Evolutionary conservation across 2,797 vertebrate genomes (phyloP).

Genomic region (Melanotaenia nigrans): DNA sequence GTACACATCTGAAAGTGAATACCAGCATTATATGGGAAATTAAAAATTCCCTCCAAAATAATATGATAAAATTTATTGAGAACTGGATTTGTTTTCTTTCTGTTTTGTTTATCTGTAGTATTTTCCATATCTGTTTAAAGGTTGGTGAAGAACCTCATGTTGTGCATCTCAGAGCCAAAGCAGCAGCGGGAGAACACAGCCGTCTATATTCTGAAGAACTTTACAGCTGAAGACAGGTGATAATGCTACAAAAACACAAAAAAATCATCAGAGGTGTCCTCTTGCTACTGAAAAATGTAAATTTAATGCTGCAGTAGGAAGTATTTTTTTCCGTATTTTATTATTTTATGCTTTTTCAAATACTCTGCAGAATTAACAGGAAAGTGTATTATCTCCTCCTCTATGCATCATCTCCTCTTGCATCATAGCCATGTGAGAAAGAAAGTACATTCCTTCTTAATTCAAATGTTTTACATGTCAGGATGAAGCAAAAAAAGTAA

Average conservation of each 20-base stretch:
- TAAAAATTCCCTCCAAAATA: conserved; percentile 8
- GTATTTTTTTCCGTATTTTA: background rate
- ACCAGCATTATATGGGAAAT: conserved; percentile 3
- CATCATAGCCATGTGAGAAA: conserved; percentile 12
- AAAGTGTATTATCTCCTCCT: too few relatives aligned
- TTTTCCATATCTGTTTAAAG: conserved; percentile 73
- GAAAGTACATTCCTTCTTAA: too few relatives aligned
- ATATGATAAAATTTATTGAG: background rate
- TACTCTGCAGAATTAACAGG: conserved; percentile 8
- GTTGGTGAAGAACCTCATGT: conserved; percentile 83
- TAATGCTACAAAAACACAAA: conserved; percentile 15
- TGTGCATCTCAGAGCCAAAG: conserved; percentile 70
- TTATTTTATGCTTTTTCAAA: conserved; percentile 21
- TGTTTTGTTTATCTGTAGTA: background rate
- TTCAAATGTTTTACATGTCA: too few relatives aligned
- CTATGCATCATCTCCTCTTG: conserved; percentile 3
- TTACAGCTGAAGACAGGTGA: conserved; percentile 86
- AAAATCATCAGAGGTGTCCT: conserved; percentile 5
- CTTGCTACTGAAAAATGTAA: background rate
- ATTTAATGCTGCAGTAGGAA: background rate
- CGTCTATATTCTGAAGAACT: conserved; percentile 80
- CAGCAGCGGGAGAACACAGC: conserved; percentile 71
- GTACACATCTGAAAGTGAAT: conserved; percentile 10
- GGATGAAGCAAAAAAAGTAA: too few relatives aligned
- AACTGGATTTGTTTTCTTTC: background rate